phyloP scores from a whole-genome alignment of 2,797 vertebrate genomes.

The Denticeps clupeoides region DNA sequence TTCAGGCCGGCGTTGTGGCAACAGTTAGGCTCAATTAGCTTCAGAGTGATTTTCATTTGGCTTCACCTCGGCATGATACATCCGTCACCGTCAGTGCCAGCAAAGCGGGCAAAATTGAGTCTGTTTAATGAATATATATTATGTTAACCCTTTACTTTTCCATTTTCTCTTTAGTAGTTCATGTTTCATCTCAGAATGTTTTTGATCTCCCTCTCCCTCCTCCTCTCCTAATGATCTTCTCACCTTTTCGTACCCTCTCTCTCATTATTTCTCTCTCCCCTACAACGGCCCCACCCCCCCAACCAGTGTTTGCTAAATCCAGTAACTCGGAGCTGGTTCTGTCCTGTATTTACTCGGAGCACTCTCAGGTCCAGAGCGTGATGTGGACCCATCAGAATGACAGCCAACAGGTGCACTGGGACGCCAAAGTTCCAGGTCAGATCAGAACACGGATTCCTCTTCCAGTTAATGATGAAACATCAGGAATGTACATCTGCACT shows the following conservation, averaged over 20 bases:
- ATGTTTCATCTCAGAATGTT: not conserved
- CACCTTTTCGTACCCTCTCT: not conserved
- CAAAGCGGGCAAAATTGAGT: slow-evolving; percentile 50
- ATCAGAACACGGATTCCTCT: slow-evolving; percentile 33
- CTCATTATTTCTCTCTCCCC: not conserved
- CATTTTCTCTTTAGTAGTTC: too few species aligned
- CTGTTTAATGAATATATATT: slow-evolving; percentile 62
- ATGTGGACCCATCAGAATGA: slow-evolving; percentile 45
- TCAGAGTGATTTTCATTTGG: slow-evolving; percentile 60
- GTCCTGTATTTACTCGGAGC: slow-evolving; percentile 41
- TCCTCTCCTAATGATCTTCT: not conserved
- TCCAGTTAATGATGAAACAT: slow-evolving; percentile 39
- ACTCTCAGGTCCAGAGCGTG: slow-evolving; percentile 31
- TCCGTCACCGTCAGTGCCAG: slow-evolving; percentile 56
- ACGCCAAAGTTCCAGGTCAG: slow-evolving; percentile 23
- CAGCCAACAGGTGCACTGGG: slow-evolving; percentile 4
- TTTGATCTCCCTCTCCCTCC: not conserved
- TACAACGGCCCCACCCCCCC: not conserved
- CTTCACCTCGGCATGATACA: slow-evolving; percentile 56
- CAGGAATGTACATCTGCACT: slow-evolving; percentile 59
- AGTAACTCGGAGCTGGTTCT: slow-evolving; percentile 26
- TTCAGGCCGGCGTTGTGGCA: slow-evolving; percentile 38
- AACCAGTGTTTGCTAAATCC: slow-evolving; percentile 34
- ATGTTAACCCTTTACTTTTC: slow-evolving; percentile 56
- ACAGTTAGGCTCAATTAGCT: slow-evolving; percentile 55